These are phyloP conservation scores for Oncorhynchus mykiss DNA, from an alignment of 2,113 vertebrate genomes.

Conservation along the genomic window DNA sequence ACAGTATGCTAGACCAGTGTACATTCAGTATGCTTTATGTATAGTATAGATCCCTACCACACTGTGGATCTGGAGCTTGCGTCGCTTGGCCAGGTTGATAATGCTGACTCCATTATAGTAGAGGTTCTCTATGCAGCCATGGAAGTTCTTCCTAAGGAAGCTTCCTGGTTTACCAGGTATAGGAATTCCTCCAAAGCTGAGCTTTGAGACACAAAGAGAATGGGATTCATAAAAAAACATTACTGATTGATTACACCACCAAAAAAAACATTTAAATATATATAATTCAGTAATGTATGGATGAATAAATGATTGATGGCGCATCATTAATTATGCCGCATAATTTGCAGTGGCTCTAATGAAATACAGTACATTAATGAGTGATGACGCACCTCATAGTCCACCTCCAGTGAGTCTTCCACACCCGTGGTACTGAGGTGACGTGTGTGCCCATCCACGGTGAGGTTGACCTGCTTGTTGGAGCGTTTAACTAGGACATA, in stretches of 20 bases:
- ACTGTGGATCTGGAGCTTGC: slow-evolving; percentile 88
- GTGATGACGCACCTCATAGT: slow-evolving; percentile 81
- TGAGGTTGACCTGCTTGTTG: slow-evolving; percentile 87
- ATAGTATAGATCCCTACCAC: slow-evolving; percentile 75
- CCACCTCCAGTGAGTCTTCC: slow-evolving; percentile 81
- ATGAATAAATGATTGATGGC: too few relatives aligned
- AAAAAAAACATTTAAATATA: too few relatives aligned
- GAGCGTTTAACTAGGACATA: slow-evolving; percentile 83
- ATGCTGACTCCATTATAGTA: slow-evolving; percentile 89
- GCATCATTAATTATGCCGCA: too few relatives aligned
- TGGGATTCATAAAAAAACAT: too few relatives aligned
- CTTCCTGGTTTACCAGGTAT: slow-evolving; percentile 87
- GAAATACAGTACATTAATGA: slow-evolving; percentile 1
- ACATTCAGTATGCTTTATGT: too few relatives aligned
- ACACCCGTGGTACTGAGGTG: slow-evolving; percentile 80
- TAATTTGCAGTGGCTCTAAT: slow-evolving; percentile 11
- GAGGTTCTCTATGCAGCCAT: slow-evolving; percentile 87
- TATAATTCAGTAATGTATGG: too few relatives aligned
- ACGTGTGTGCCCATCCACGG: slow-evolving; percentile 80
- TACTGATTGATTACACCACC: too few relatives aligned
- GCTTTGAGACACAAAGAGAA: slow-evolving; percentile 74
- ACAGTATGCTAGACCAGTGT: too few relatives aligned
- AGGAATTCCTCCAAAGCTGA: slow-evolving; percentile 89
- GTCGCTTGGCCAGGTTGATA: slow-evolving; percentile 85
- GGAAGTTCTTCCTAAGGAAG: slow-evolving; percentile 88